Evolutionary conservation across 1,140 invertebrate genomes (phyloP).

Genomic region (Amyelois transitella): DNA sequence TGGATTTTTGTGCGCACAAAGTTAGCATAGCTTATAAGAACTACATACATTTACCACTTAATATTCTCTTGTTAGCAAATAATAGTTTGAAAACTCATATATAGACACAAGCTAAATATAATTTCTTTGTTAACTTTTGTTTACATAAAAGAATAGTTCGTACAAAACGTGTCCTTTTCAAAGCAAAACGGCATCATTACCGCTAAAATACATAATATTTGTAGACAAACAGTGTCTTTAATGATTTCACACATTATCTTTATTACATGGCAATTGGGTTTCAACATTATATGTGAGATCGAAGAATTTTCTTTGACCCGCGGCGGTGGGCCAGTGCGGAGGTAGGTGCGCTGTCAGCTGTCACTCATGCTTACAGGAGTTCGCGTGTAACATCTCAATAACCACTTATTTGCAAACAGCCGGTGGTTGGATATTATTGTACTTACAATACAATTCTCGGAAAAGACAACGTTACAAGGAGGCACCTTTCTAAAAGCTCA

Average conservation of each 20-base stretch:
- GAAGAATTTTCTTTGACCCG: conserved; percentile 26
- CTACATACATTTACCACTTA: too few relatives aligned
- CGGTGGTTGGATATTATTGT: not conserved
- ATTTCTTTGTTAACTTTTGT: too few relatives aligned
- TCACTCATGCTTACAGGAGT: conserved; percentile 33
- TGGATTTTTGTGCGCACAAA: too few relatives aligned
- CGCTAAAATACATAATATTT: conserved; percentile 19
- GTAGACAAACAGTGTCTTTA: conserved; percentile 24
- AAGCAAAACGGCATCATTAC: conserved; percentile 10
- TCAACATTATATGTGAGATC: conserved; percentile 19
- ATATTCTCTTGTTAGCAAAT: too few relatives aligned
- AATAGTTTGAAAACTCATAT: too few relatives aligned
- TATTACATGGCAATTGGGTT: conserved; percentile 25
- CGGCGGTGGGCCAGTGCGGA: conserved; percentile 18
- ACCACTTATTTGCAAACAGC: conserved; percentile 15
- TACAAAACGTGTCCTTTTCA: too few relatives aligned
- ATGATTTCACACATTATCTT: conserved; percentile 32
- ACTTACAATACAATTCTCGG: not conserved
- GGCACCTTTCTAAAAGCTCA: too few relatives aligned
- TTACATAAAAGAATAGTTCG: too few relatives aligned
- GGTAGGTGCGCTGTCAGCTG: conserved; percentile 13
- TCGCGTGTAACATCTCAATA: conserved; percentile 29
- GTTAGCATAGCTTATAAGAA: too few relatives aligned
- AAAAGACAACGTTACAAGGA: not conserved
- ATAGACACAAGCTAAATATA: too few relatives aligned